A percentile compares a stretch with the other conserved stretches of the same genome.
Conservation (phyloP, 1,140 invertebrate genomes). For the Delia radicum region DNA sequence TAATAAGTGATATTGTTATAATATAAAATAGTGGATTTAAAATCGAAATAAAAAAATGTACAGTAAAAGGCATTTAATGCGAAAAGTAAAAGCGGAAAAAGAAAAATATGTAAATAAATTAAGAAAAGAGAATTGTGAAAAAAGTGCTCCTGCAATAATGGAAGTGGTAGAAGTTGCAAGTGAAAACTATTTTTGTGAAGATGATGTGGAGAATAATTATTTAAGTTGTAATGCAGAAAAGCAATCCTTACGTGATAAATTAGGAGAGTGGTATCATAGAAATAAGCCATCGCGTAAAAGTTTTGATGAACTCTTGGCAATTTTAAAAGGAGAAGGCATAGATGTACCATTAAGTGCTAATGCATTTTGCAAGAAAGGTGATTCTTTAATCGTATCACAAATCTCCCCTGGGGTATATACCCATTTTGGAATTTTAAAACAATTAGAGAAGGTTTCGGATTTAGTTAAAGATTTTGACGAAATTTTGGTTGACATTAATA, state of each 20-base stretch:
- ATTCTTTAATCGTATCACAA: not conserved
- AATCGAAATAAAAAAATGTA: too few relatives aligned
- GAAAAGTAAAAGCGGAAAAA: too few relatives aligned
- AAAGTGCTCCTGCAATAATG: too few relatives aligned
- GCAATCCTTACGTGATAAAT: not conserved
- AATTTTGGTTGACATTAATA: constrained; percentile 1
- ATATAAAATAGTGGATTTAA: too few relatives aligned
- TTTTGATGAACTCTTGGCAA: not conserved
- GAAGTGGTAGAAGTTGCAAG: too few relatives aligned
- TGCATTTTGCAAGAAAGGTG: not conserved
- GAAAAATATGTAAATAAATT: too few relatives aligned
- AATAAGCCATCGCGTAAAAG: not conserved
- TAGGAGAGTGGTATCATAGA: constrained; percentile 4
- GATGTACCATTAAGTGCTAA: not conserved
- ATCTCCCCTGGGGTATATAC: not conserved
- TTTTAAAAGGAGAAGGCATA: not conserved
- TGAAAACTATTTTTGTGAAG: too few relatives aligned
- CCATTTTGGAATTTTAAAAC: not conserved
- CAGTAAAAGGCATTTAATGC: too few relatives aligned
- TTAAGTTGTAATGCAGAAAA: not conserved
- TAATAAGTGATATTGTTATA: too few relatives aligned
- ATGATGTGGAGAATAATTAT: too few relatives aligned
- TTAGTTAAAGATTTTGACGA: too few relatives aligned
- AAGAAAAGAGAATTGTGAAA: too few relatives aligned
- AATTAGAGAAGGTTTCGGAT: not conserved